Evolutionary conservation across 2,888 invertebrate species (phyloP), one percentile per base, ranked within the genome.

Genomic region (Trichopoda pennipes): DNA sequence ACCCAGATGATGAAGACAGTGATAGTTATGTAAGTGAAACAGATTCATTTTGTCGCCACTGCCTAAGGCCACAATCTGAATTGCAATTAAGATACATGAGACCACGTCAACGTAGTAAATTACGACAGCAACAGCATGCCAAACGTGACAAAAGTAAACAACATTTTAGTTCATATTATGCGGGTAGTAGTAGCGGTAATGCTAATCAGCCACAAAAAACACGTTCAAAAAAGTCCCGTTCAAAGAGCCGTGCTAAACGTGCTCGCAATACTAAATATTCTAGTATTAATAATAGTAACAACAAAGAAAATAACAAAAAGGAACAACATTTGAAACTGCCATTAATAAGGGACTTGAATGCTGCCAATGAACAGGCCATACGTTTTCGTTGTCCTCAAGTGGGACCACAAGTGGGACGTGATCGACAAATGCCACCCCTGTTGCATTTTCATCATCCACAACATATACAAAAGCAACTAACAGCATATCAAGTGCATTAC

Each of bases 371-470:
- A 85, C 87, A 88, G 85, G 91, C 90, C 23, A 89, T 89, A 80
- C 87, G 89, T 58, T 90, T 90, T 72, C 90, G 90, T 55, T 90
- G 90, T 69, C 90, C 89, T 63, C 90, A 90, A 84, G 90, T 90
- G 74, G 89, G 89, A 21, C 89, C 89, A 63, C 89, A 86, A 81
- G 86, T 88, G 82, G 88, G 88, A 42, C 88, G 88, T 74, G 88
- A 88, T 84, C 84, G 86, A 72, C 87, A 87, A 64, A 85, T 85
- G 58, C 88, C 87, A 47, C 88, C 88, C 66, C 85, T 88, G 49
- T 83, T 89, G 86, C 89, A 89, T 73, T 90, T 90, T 55, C 89
- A 89, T 69, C 90, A 89, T 85, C 89, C 90, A 38, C 89, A 90
- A 64, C 87, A 87, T 70, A 78, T 87, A 85, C 86, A 84, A 73